Evolutionary conservation across 2,113 vertebrate genomes (phyloP).

Genomic region (Emydura subglobosa): DNA sequence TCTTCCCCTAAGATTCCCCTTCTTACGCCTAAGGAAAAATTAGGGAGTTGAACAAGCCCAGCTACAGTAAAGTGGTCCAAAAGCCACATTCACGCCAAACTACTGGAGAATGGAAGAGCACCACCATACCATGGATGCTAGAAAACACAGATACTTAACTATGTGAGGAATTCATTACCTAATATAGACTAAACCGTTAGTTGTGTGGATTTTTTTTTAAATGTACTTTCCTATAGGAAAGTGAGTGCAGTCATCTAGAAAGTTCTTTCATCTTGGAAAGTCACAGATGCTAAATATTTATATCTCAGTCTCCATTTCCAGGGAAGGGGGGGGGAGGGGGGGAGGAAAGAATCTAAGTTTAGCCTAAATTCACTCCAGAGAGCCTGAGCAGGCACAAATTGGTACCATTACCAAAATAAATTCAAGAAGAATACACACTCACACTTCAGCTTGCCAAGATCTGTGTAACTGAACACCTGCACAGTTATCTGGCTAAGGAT

Average conservation of each 20-base stretch:
- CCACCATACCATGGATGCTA: not conserved
- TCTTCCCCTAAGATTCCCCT: not conserved
- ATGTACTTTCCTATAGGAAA: not conserved
- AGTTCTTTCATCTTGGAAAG: not conserved
- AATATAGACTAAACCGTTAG: too few relatives aligned
- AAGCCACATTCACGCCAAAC: not conserved
- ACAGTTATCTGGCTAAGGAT: conserved; percentile 36
- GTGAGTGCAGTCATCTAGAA: not conserved
- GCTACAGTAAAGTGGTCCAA: not conserved
- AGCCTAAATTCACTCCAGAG: not conserved
- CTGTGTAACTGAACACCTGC: conserved; percentile 22
- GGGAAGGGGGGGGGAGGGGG: not conserved
- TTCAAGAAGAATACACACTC: not conserved
- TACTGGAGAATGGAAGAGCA: not conserved
- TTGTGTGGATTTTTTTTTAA: too few relatives aligned
- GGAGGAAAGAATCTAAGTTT: not conserved
- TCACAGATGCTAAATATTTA: not conserved
- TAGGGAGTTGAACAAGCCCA: not conserved
- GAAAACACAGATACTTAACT: not conserved
- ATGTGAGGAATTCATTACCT: not conserved
- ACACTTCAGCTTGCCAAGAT: not conserved
- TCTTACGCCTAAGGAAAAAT: not conserved
- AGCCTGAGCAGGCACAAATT: not conserved
- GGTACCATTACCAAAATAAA: not conserved
- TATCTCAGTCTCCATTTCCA: not conserved